Evolutionary conservation across 23 tunicate species (phyloP), one percentile per base, ranked within the genome.

Genomic region (Clavelina lepadiformis): DNA sequence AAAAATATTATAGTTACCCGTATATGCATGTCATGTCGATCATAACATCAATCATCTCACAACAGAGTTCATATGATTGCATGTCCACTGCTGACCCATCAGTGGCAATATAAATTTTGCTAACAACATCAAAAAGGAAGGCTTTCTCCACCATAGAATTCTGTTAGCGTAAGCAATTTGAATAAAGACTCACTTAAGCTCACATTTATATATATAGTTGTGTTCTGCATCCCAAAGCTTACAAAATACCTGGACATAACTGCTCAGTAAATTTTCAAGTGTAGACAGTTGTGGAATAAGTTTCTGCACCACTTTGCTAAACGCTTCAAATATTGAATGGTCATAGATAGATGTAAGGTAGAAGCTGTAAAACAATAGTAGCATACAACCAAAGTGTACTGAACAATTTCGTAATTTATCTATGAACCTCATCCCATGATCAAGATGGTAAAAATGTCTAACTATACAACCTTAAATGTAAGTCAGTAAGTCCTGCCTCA

Each of bases 31-130:
- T 81, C 76, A 81, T 72, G 45, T 89, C 97, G 27, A 89, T 81
- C 97, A 89, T 81, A 35, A 89, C 89, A 70, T 89, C 97, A 38
- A 89, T 89, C 97, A 89, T 89, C 58, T 89, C 97, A 44, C 97
- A 89, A 51, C 97, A 89, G 24, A 89, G 46, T 37, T 89, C 97
- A 69, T 89, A 89, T 5, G 97, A 89, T 57, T 89, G 97, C 97
- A 89, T 89, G 56, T 89, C 97, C 31, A 89, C 97, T 5, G 97
- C 82, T 2, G 89, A 81, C 3, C 87, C 86, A 55, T 89, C 97
- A 20, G 97, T 89, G 30, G 97, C 97, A 21, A 89, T 69, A 67
- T 89, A 89, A 28, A 89, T 89, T 60, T 89, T 89, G 53, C 97
- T 89, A 22, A 82, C 88, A 46, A 89, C 83, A 58, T 89, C 97